Evolutionary conservation across 2,113 vertebrate species (phyloP), one percentile per base, ranked within the genome.

Genomic region (Nothocercus julius): DNA sequence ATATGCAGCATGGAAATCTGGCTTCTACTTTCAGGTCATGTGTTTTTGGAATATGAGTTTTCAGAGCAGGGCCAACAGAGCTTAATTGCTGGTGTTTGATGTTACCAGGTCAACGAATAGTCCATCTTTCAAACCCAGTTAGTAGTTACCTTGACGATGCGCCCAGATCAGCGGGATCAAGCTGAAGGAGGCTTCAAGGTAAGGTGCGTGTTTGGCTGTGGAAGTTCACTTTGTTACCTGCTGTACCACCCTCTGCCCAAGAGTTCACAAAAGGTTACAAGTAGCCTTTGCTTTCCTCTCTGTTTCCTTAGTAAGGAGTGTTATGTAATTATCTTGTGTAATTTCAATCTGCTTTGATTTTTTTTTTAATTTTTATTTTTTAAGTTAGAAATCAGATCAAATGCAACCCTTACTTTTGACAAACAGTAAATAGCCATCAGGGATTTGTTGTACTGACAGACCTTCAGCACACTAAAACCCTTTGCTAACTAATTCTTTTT

Each of bases 401-500:
- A 82, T 72, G 66, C 84, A 89, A 36, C 45, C n/a, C 62, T 95
- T 36, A 74, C 54, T 40, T 49, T 68, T 72, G 59, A 40, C 63
- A 58, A 73, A 47, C 17, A 88, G 47, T 75, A 87, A 96, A 93
- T 70, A 92, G 82, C 56, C 45, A 22, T 36, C 80, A 96, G 51
- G 73, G 63, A 84, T 62, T 69, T 84, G 47, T 76, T 91, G 59
- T 38, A 54, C 63, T 73, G 58, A 82, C 76, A 90, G 69, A 47
- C 56, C 80, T 96, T 93, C 70, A 87, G 61, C 95, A 93, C 53
- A 90, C 67, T 78, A 92, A 92, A 78, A 2, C 73, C 63, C 73
- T 87, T 54, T 90, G 72, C 90, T 84, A 91, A 58, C 73, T 93
- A 93, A 95, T 96, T 96, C 63, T 63, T 95, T 63, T 80, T 78